Base-by-base conservation (phyloP, 1,140 invertebrate species). In the Temnothorax curvispinosus region DNA sequence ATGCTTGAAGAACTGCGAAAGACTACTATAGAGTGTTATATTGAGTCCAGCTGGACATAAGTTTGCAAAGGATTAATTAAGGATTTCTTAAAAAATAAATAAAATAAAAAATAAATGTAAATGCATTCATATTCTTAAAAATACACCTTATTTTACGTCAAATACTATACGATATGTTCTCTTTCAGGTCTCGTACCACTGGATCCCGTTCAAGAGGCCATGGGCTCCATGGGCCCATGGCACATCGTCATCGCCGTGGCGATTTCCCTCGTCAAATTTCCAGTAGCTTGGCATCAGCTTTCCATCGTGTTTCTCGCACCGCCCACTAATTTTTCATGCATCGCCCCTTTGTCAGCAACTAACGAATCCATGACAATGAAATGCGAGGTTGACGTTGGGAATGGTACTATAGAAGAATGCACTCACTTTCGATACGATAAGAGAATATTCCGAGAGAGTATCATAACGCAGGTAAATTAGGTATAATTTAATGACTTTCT, bases 241-340 rank as follows among this genome's bases (percentile, higher is more conserved):
- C 96, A 97, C 88, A 95, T 96, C 64, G 91, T 96, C 86, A 96
- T 97, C 47, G 96, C 97, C 9, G 89, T 97, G 11, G 93, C 97
- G 9, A 93, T 98, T 54, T 96, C 96, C 2, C 90, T 98, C 1
- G 95, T 97, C 2, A 97, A 97, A 77, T 96, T 97, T 87, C 97
- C 97, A 0, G 96, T 97, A 0, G 96, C 97, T 41, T 97, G 97
- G 96, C 96, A 97, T 91, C 95, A 97, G 81, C 93, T 96, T 11
- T 97, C 97, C 5, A 97, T 97, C 7, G 95, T 96, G 9, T 97
- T 97, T 91, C 93, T 97, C 58, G 96, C 97, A 62, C 97, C 97
- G 1, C 95, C 95, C 13, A 96, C 96, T 2, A 95, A 96, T 89
- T 97, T 96, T 88, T 95, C 94, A 72, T 97, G 97, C 85, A 82